phyloP scores from a whole-genome alignment of 2,797 vertebrate species.

The Pelodytes ibericus region DNA sequence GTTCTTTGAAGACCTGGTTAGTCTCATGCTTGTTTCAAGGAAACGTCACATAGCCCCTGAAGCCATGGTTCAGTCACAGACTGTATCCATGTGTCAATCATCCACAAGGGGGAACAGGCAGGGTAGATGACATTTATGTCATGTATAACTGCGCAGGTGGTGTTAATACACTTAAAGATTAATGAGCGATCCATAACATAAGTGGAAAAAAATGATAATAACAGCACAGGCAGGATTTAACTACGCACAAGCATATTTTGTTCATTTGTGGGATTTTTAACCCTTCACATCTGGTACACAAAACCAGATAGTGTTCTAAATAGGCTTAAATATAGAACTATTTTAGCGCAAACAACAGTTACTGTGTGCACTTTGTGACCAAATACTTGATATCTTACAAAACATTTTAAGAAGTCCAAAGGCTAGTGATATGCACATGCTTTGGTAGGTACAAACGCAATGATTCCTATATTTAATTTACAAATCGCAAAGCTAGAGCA shows the following conservation, averaged over 20 bases:
- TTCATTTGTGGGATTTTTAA: conserved; percentile 4
- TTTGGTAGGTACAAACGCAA: no score
- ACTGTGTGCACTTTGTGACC: no score
- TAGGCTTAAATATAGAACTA: no score
- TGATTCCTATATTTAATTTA: no score
- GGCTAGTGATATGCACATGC: no score
- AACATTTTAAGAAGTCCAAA: no score
- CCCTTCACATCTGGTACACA: conserved; percentile 8
- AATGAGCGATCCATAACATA: conserved; percentile 45
- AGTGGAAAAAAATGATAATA: conserved; percentile 30
- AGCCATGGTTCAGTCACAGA: conserved; percentile 23
- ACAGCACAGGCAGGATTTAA: conserved; percentile 8
- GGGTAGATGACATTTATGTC: conserved; percentile 35
- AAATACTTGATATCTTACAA: no score
- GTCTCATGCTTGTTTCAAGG: conserved; percentile 28
- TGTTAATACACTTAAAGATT: conserved; percentile 45
- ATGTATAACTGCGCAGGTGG: conserved; percentile 28
- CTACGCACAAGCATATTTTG: not conserved
- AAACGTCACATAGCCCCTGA: conserved; percentile 33
- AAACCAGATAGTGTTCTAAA: no score
- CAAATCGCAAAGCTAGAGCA: no score
- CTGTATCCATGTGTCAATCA: conserved; percentile 41
- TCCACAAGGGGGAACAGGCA: not conserved
- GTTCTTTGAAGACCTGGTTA: conserved; percentile 40
- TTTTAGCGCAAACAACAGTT: no score